These are phyloP conservation scores for Drosophila borealis DNA, from an alignment of 2,888 invertebrate species.

Conservation along the genomic window DNA sequence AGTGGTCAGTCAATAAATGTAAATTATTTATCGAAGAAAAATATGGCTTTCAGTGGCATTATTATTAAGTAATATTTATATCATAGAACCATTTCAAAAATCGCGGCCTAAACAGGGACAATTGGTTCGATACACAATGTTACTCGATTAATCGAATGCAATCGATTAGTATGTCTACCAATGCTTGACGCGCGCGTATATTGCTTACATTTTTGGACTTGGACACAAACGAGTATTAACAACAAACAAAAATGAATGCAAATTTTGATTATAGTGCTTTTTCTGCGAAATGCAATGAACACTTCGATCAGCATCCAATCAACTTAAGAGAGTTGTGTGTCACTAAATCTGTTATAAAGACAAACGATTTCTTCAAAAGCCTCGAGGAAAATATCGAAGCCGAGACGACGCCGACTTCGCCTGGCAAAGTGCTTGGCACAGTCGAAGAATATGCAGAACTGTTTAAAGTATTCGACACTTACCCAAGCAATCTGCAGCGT, in stretches of 20 bases:
- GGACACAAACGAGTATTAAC: constrained; percentile 1
- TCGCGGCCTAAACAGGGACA: neutral
- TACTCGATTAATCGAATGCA: constrained; percentile 3
- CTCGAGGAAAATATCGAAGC: constrained; percentile 64
- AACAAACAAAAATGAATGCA: constrained; percentile 28
- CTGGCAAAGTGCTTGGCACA: constrained; percentile 50
- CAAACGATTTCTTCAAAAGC: constrained; percentile 65
- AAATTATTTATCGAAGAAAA: neutral
- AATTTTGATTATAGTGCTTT: constrained; percentile 48
- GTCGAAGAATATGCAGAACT: constrained; percentile 72
- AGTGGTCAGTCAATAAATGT: constrained; percentile 22
- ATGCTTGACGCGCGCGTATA: constrained; percentile 19
- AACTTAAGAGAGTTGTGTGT: constrained; percentile 67
- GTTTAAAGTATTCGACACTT: constrained; percentile 78
- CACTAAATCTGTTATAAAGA: constrained; percentile 66
- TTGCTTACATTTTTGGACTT: neutral
- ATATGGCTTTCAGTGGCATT: too few relatives aligned
- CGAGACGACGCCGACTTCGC: constrained; percentile 48
- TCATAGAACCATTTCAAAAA: neutral
- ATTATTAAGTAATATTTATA: neutral
- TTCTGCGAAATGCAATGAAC: constrained; percentile 40
- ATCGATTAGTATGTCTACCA: neutral
- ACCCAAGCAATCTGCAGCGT: constrained; percentile 78
- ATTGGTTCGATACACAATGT: constrained; percentile 6
- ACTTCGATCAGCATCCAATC: constrained; percentile 52